phyloP scores from a whole-genome alignment of 2,797 vertebrate genomes.

The Malurus leucopterus region DNA sequence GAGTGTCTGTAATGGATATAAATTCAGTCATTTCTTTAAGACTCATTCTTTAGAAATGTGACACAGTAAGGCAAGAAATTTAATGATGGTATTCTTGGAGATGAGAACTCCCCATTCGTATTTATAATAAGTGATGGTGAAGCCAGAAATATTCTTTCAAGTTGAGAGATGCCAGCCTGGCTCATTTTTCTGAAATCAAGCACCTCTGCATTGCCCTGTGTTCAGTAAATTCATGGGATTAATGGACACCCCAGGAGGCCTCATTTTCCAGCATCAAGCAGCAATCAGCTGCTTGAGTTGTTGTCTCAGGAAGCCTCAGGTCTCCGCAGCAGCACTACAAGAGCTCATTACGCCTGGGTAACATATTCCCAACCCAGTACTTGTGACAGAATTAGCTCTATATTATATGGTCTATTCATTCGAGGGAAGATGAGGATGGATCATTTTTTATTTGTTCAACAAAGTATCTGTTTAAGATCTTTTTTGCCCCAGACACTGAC shows the following conservation, averaged over 20 bases:
- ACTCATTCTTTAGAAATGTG: background rate
- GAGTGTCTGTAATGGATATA: background rate
- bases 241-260: slow-evolving; percentile 32
- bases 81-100: slow-evolving; percentile 14
- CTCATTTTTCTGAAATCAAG: slow-evolving; percentile 48
- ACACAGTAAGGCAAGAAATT: background rate
- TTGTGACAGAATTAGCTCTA: slow-evolving; percentile 33
- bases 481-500: background rate
- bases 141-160: slow-evolving; percentile 30
- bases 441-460: background rate
- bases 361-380: slow-evolving; percentile 25
- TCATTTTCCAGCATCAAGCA: slow-evolving; percentile 28
- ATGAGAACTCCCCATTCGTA: slow-evolving; percentile 4
- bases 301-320: slow-evolving; percentile 36
- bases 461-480: slow-evolving; percentile 20
- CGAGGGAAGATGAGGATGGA: slow-evolving; percentile 29
- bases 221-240: slow-evolving; percentile 51
- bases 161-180: background rate
- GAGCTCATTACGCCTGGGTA: slow-evolving; percentile 26
- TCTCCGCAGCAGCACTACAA: slow-evolving; percentile 19
- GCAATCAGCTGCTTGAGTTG: slow-evolving; percentile 47
- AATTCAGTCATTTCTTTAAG: background rate
- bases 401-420: slow-evolving; percentile 41
- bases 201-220: slow-evolving; percentile 15
- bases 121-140: slow-evolving; percentile 18